Evolutionary conservation across 2,888 invertebrate species (phyloP), one percentile per base, ranked within the genome.

Genomic region (Bembecia ichneumoniformis): DNA sequence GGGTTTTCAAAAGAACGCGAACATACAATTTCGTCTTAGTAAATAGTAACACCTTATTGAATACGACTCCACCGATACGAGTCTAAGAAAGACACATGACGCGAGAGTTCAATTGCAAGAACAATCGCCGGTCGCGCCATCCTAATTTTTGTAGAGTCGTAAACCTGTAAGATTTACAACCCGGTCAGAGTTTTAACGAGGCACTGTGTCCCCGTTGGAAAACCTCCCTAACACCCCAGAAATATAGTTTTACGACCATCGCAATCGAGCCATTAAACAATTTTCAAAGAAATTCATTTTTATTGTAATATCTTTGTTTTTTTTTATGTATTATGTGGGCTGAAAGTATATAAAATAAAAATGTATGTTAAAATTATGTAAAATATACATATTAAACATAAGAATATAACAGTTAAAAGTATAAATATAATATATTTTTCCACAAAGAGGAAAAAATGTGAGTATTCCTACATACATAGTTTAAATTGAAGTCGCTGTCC

Each of bases 151-250:
- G 79, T 77, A 69, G 68, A 77, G 76, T 75, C 82, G 77, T 82
- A 82, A 82, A 82, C 75, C 77, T 72, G 60, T 66, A 82, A 82
- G 82, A 82, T 82, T 82, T 82, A 83, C 67, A 74, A 80, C 74
- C 76, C 72, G 78, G 71, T 67, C 71, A 62, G 71, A 79, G 77
- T 81, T 82, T 81, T 80, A 82, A 81, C 82, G 81, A 81, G 74
- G 70, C 63, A 68, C 70, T 55, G 63, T 69, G 71, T 67, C 70
- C 66, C 63, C 61, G 52, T 54, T 56, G 53, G 51, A 52, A 58
- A 53, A 60, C 64, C 69, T 63, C 60, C 60, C 62, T 60, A 57
- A 53, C 62, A 57, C 62, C 44, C 11, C 68, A 64, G 72, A 77
- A 71, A 78, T 81, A 81, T 81, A 78, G 79, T 77, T 82, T 81